A percentile compares a stretch with the other conserved stretches of the same genome.
These are phyloP conservation scores for Sinelater perroti DNA, from an alignment of 2,888 invertebrate genomes.

Conservation along the genomic window DNA sequence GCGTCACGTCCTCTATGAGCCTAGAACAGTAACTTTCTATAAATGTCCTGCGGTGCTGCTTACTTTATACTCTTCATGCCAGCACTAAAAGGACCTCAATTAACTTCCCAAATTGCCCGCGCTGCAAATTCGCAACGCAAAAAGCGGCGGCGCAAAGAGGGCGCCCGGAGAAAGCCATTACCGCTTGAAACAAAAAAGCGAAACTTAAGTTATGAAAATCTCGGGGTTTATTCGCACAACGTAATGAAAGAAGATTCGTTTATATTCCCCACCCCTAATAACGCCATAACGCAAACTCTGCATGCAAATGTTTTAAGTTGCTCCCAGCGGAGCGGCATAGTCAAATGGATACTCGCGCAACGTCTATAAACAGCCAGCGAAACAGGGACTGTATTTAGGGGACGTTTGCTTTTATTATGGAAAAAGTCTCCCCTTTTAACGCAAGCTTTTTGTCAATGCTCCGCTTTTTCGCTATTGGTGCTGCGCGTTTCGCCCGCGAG, in stretches of 20 bases:
- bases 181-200: constrained; percentile 6
- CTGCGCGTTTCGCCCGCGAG: too few species aligned
- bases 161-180: too few species aligned
- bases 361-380: constrained; percentile 37
- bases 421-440: constrained; percentile 10
- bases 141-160: too few species aligned
- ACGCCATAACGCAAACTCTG: constrained; percentile 38
- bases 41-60: too few species aligned
- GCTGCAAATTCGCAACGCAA: too few species aligned
- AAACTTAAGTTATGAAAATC: constrained; percentile 32
- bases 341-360: constrained; percentile 38
- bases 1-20: too few species aligned
- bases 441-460: too few species aligned
- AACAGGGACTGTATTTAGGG: constrained; percentile 32
- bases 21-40: too few species aligned
- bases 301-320: constrained; percentile 38
- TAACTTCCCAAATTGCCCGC: too few species aligned
- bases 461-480: constrained; percentile 3
- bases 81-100: too few species aligned
- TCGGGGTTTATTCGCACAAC: constrained; percentile 34
- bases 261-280: constrained; percentile 38
- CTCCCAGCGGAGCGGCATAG: constrained; percentile 34
- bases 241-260: constrained; percentile 39
- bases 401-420: constrained; percentile 33
- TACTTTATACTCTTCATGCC: too few species aligned